These are phyloP conservation scores for Pegoplata infirma DNA, from an alignment of 2,888 invertebrate species.

Conservation along the genomic window DNA sequence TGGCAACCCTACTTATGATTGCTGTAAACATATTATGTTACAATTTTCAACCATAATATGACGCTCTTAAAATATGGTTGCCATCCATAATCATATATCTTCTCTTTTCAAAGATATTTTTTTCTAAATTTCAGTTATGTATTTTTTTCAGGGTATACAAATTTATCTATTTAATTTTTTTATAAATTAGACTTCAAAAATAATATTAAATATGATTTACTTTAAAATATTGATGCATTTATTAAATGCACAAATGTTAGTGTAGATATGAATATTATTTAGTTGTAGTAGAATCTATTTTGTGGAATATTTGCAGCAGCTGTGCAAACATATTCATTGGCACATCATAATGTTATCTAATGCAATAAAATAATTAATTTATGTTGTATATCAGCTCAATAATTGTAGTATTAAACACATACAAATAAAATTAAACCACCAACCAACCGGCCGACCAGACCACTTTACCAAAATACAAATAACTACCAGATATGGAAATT, in stretches of 20 bases:
- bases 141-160: too few species aligned
- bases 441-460: too few species aligned
- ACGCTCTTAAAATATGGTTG: too few species aligned
- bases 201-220: background rate
- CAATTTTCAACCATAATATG: too few species aligned
- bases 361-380: constrained; percentile 66
- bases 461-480: constrained; percentile 34
- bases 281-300: too few species aligned
- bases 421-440: constrained; percentile 14
- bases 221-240: background rate
- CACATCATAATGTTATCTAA: constrained; percentile 65
- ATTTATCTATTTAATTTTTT: too few species aligned
- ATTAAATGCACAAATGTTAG: background rate
- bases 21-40: too few species aligned
- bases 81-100: too few species aligned
- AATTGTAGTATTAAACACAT: constrained; percentile 61
- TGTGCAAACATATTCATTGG: constrained; percentile 62
- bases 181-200: too few species aligned
- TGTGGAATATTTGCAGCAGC: constrained; percentile 49
- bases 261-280: background rate
- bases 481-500: background rate
- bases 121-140: too few species aligned
- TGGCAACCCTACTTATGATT: too few species aligned
- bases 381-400: constrained; percentile 64
- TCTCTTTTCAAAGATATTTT: too few species aligned